These are phyloP conservation scores for Papilio glaucus DNA, from an alignment of 1,140 invertebrate genomes.

Conservation along the genomic window DNA sequence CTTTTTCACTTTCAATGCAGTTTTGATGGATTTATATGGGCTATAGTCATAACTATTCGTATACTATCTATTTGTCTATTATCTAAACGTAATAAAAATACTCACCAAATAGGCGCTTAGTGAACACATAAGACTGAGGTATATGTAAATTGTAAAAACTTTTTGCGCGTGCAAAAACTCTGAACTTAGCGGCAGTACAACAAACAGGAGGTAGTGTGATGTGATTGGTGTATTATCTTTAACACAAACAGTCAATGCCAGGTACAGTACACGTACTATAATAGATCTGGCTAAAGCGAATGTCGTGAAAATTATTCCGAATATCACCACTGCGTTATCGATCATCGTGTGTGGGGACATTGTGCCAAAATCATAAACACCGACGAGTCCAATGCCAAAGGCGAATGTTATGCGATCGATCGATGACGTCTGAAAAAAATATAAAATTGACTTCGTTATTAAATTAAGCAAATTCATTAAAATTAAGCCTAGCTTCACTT, in stretches of 20 bases:
- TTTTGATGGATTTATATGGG: too few species aligned
- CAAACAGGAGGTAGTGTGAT: slow-evolving; percentile 62
- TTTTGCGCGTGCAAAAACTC: slow-evolving; percentile 62
- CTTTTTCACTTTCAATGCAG: too few species aligned
- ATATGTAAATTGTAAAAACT: slow-evolving; percentile 61
- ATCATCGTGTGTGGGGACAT: slow-evolving; percentile 65
- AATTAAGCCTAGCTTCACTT: too few species aligned
- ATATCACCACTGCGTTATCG: slow-evolving; percentile 67
- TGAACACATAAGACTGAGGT: slow-evolving; percentile 51
- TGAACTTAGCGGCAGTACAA: slow-evolving; percentile 60
- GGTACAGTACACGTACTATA: slow-evolving; percentile 58
- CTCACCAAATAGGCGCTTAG: slow-evolving; percentile 59
- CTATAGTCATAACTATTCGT: too few species aligned
- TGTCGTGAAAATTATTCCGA: slow-evolving; percentile 54
- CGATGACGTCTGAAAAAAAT: slow-evolving; percentile 51
- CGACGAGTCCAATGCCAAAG: slow-evolving; percentile 64
- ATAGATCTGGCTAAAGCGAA: slow-evolving; percentile 58
- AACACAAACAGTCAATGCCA: slow-evolving; percentile 53
- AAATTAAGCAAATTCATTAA: too few species aligned
- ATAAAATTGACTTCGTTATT: neutral
- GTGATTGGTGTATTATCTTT: slow-evolving; percentile 44
- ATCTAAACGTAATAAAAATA: slow-evolving; percentile 38
- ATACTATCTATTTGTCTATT: too few species aligned
- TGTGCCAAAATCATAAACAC: slow-evolving; percentile 64
- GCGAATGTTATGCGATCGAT: slow-evolving; percentile 49